Evolutionary conservation across 2,888 invertebrate species (phyloP).

Genomic region (Choristoneura rosaceana): DNA sequence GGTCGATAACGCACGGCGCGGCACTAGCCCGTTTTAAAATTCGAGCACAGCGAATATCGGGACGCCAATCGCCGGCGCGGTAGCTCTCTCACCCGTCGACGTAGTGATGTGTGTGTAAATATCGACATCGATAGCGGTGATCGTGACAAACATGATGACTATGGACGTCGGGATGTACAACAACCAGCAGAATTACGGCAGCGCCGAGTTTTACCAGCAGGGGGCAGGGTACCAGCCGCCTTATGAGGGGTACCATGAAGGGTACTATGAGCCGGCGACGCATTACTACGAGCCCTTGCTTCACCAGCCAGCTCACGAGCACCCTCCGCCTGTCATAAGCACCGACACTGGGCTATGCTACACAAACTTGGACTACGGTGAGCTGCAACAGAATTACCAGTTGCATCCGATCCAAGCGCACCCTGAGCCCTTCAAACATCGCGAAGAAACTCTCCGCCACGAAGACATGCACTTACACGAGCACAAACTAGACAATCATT

Average conservation of each 20-base stretch:
- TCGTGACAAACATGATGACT: constrained; percentile 88
- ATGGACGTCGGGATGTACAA: constrained; percentile 94
- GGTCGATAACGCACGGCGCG: constrained; percentile 63
- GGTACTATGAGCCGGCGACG: constrained; percentile 77
- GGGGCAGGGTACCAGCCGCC: constrained; percentile 75
- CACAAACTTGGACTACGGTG: constrained; percentile 93
- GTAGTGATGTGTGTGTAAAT: constrained; percentile 76
- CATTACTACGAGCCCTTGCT: constrained; percentile 83
- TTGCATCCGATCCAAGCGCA: constrained; percentile 84
- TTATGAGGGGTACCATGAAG: constrained; percentile 78
- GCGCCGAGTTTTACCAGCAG: constrained; percentile 83
- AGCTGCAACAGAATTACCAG: constrained; percentile 79
- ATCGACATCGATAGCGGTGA: constrained; percentile 69
- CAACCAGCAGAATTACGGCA: constrained; percentile 86
- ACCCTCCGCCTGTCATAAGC: constrained; percentile 89
- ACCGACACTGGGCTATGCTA: constrained; percentile 95
- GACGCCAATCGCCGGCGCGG: constrained; percentile 57
- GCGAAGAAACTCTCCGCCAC: constrained; percentile 84
- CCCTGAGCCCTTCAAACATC: constrained; percentile 79
- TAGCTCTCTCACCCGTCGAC: constrained; percentile 49
- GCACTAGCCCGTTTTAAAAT: constrained; percentile 59
- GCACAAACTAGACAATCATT: constrained; percentile 79
- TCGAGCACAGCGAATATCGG: constrained; percentile 62
- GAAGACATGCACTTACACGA: constrained; percentile 77
- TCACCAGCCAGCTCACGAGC: constrained; percentile 74